Evolutionary conservation across 2,888 invertebrate species (phyloP).

Genomic region (Carcina quercana): DNA sequence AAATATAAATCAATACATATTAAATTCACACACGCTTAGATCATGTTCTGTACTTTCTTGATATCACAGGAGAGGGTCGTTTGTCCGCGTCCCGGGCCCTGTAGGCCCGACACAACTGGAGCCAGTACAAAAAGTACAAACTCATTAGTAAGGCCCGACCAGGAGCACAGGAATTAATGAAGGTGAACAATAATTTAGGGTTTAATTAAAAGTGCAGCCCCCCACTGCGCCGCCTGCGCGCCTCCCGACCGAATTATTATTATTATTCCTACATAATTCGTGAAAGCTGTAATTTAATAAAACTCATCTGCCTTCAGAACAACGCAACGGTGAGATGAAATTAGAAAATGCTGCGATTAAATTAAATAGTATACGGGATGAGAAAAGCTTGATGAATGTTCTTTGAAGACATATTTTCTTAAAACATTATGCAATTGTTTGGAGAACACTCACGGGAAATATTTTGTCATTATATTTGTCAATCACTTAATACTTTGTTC

Average conservation of each 20-base stretch:
- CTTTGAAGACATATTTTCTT: too few species aligned
- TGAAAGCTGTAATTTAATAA: conserved; percentile 70
- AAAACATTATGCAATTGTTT: too few species aligned
- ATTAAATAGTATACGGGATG: too few species aligned
- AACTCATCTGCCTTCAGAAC: conserved; percentile 27
- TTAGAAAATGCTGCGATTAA: too few species aligned
- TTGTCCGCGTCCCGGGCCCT: conserved; percentile 9
- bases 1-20: too few species aligned
- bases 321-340: conserved; percentile 8
- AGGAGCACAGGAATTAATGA: conserved; percentile 70
- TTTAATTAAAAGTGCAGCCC: conserved; percentile 72
- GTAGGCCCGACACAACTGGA: conserved; percentile 33
- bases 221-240: conserved; percentile 55
- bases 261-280: conserved; percentile 69
- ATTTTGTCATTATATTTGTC: too few species aligned
- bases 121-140: conserved; percentile 61
- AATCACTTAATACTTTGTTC: too few species aligned
- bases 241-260: conserved; percentile 49
- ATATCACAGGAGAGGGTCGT: conserved; percentile 1
- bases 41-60: neutral
- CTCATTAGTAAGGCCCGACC: conserved; percentile 65
- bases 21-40: conserved; percentile 1
- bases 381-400: too few species aligned
- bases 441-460: too few species aligned
- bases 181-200: conserved; percentile 74